Evolutionary conservation across 2,797 vertebrate species (phyloP).

Genomic region (Acanthurus lineatus): DNA sequence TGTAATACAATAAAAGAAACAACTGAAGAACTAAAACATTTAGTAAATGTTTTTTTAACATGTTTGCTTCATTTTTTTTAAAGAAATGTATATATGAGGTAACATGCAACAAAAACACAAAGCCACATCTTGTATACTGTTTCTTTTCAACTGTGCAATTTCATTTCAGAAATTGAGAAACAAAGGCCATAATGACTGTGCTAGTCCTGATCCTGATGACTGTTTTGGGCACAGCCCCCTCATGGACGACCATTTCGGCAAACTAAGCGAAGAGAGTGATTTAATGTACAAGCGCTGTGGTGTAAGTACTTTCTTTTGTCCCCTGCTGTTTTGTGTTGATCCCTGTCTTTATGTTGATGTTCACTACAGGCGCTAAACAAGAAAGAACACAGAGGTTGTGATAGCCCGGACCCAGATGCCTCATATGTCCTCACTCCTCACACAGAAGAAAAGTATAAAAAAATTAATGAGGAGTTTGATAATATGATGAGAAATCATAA

Average conservation of each 20-base stretch:
- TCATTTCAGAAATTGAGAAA: conserved; percentile 99
- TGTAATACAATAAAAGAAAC: conserved; percentile 1
- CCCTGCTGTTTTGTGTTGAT: conserved; percentile 98
- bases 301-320: conserved; percentile 97
- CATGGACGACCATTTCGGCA: conserved; percentile 99
- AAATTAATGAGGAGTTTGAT: conserved; percentile 99
- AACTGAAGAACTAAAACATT: conserved; percentile 6
- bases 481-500: conserved; percentile 99
- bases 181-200: conserved; percentile 99
- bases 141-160: conserved; percentile 97
- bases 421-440: conserved; percentile 99
- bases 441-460: conserved; percentile 99
- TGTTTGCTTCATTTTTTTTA: conserved; percentile 15
- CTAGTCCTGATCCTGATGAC: conserved; percentile 99
- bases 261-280: conserved; percentile 99
- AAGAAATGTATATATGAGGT: conserved; percentile 34
- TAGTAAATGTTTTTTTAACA: neutral
- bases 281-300: conserved; percentile 99
- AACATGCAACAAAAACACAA: conserved; percentile 50
- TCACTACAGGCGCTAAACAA: conserved; percentile 99
- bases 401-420: conserved; percentile 99
- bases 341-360: conserved; percentile 99
- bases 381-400: conserved; percentile 99
- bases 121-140: conserved; percentile 66
- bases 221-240: conserved; percentile 99